phyloP scores from a whole-genome alignment of 2,113 vertebrate genomes.

The Centropus unirufus region DNA sequence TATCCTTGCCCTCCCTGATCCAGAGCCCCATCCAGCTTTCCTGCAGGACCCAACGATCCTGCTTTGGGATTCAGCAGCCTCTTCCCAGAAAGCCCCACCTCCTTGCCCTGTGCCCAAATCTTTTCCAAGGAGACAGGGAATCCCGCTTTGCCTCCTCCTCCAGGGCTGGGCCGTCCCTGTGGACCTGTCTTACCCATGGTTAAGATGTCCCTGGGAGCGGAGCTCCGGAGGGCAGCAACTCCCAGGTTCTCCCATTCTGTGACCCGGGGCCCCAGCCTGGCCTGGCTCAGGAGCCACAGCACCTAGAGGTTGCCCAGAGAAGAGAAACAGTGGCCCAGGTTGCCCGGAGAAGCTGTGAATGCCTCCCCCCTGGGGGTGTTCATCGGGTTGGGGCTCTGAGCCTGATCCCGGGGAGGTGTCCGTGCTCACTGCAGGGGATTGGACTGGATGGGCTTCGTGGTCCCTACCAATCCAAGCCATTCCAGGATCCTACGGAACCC shows the following conservation, averaged over 20 bases:
- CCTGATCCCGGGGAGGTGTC: no score
- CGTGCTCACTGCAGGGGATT: no score
- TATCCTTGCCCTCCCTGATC: no score
- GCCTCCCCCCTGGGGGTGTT: no score
- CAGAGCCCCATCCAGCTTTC: no score
- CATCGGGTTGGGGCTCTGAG: no score
- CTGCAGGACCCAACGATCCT: neutral
- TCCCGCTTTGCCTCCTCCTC: neutral
- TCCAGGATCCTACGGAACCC: no score
- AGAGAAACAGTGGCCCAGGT: neutral
- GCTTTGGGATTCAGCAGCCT: neutral
- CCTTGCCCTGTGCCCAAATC: neutral
- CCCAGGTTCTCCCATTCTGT: neutral
- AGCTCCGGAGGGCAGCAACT: neutral
- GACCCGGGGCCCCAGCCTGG: neutral
- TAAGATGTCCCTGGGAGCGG: neutral
- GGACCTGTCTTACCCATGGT: neutral
- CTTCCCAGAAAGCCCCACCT: neutral
- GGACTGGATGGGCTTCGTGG: no score
- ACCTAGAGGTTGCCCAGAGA: neutral
- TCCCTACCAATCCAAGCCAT: no score
- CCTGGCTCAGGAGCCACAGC: neutral
- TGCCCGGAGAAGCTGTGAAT: no score
- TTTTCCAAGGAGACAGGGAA: neutral
- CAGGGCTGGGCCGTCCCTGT: neutral